Base-by-base conservation (phyloP, 2,113 vertebrate genomes). In the Casuarius casuarius region DNA sequence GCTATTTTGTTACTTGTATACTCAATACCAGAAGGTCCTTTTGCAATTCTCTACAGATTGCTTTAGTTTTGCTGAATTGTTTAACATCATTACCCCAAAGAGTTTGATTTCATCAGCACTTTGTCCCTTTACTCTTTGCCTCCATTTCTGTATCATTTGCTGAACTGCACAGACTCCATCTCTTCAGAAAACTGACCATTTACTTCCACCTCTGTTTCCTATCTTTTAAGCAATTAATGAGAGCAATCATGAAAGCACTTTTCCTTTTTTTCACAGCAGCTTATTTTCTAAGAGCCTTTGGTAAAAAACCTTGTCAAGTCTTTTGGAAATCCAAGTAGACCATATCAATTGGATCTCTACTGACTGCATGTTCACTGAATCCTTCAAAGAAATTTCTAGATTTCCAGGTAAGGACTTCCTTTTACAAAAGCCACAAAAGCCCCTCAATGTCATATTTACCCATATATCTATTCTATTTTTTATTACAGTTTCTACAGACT, bases 271-370 rank as follows among this genome's bases (percentile, higher is more conserved):
- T 75, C 42, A 70, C 3, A 19, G 68, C 16, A 62, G 3, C 13
- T 87, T 72, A 46, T 68, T 81, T 84, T 26, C 48, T 61, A 17
- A 0, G 0, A 91, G 33, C 26, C 48, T 85, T 91, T 78, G 29
- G 11, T 51, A 61, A 89, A 44, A 42, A n/a, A 63, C 5, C 40
- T 62, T 46, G 18, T 40, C 40, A 67, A 38, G 16, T 31, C 31
- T 54, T 76, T 76, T 70, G 19, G n/a, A 92, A 89, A 85, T 18
- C 31, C 31, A 79, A 13, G 19, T n/a, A 17, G 26, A 29, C 19
- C 1, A 0, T 28, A 65, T 38, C 49, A n/a, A 3, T 1, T 21
- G 35, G n/a, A 80, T 5, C 3, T 72, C 23, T 44, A 38, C 61
- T 71, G 20, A 54, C 51, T 62, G n/a, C 44, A 23, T 5, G 3